A percentile compares a stretch with the other conserved stretches of the same genome.
These are phyloP conservation scores for Hydropotes inermis DNA, from an alignment of 2,113 vertebrate genomes.

Conservation along the genomic window DNA sequence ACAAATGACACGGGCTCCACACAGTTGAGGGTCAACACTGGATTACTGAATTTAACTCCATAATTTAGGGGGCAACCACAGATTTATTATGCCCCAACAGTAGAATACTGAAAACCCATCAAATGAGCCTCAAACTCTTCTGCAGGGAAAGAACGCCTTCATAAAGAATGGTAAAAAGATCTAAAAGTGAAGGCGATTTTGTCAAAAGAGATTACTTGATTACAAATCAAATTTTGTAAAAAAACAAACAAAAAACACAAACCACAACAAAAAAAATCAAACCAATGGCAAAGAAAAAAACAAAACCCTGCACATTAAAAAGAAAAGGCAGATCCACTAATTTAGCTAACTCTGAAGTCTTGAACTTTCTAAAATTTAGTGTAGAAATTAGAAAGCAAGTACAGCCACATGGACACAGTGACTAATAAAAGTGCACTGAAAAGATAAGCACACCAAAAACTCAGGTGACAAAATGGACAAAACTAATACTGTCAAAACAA, in stretches of 20 bases:
- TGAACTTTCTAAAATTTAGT: conserved; percentile 54
- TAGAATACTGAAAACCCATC: conserved; percentile 28
- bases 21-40: background rate
- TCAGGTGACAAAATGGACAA: conserved; percentile 54
- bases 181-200: conserved; percentile 55
- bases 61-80: conserved; percentile 46
- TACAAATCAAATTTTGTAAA: conserved; percentile 58
- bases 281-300: conserved; percentile 57
- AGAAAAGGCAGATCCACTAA: conserved; percentile 55
- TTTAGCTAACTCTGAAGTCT: conserved; percentile 34
- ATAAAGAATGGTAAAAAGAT: conserved; percentile 58
- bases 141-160: conserved; percentile 57
- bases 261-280: background rate
- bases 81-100: conserved; percentile 38
- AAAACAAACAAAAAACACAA: background rate
- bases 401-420: conserved; percentile 32
- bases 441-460: conserved; percentile 50
- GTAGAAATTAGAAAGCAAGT: conserved; percentile 56
- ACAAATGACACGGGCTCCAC: background rate
- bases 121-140: conserved; percentile 19
- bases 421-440: conserved; percentile 51
- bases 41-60: conserved; percentile 32
- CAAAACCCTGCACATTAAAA: conserved; percentile 62
- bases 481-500: conserved; percentile 59
- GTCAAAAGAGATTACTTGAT: conserved; percentile 59